Evolutionary conservation across 2,888 invertebrate genomes (phyloP).

Genomic region (Dastarcus helophoroides): DNA sequence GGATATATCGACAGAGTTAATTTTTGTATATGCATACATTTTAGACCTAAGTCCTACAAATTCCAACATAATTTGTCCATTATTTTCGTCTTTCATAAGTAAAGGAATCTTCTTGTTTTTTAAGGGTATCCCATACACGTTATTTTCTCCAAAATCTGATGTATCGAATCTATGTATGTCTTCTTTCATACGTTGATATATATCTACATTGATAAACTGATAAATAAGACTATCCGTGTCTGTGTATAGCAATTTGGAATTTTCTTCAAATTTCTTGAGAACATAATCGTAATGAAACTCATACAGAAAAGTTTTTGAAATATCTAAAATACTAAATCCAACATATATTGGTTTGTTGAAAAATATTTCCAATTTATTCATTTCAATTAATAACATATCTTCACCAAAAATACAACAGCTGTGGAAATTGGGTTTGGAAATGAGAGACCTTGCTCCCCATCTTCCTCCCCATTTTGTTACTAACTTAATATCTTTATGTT

Average conservation of each 20-base stretch:
- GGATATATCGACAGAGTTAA: background rate
- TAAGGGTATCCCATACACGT: conserved; percentile 7
- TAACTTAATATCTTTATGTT: conserved; percentile 10
- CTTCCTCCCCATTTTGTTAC: conserved; percentile 9
- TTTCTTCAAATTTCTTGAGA: no score
- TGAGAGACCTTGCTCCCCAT: conserved; percentile 13
- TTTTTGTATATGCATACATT: conserved; percentile 6
- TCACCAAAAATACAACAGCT: conserved; percentile 14
- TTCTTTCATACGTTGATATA: conserved; percentile 11
- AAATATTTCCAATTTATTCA: conserved; percentile 11
- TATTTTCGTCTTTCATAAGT: conserved; percentile 12
- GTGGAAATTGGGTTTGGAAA: conserved; percentile 15
- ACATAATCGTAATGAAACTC: conserved; percentile 18
- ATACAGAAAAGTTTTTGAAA: conserved; percentile 16
- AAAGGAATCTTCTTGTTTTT: conserved; percentile 9
- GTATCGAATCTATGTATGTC: conserved; percentile 13
- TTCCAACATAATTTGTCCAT: conserved; percentile 9
- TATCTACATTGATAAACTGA: conserved; percentile 9
- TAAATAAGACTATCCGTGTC: conserved; percentile 8
- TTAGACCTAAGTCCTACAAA: conserved; percentile 11
- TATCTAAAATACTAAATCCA: conserved; percentile 14
- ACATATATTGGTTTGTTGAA: conserved; percentile 16
- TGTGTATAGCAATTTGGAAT: conserved; percentile 12
- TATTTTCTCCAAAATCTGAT: conserved; percentile 12
- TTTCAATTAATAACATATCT: conserved; percentile 12